Base-by-base conservation (phyloP, 1,140 invertebrate genomes). In the Phymastichus coffea region DNA sequence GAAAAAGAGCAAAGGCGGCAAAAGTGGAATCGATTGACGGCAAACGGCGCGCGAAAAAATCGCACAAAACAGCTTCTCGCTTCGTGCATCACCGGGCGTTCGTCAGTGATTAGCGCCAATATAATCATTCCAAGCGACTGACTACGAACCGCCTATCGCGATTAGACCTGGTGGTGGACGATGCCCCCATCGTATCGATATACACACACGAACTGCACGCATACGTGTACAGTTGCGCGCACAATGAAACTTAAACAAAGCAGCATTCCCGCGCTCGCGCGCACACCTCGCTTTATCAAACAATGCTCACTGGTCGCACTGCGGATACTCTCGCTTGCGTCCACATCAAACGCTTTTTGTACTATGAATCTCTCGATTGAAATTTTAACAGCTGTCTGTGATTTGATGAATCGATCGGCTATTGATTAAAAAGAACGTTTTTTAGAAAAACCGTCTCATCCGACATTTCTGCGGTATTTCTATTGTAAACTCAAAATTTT, bases 181-280 rank as follows among this genome's bases (percentile, higher is more conserved):
- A 40, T 37, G 23, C 17, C 23, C 23, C 47, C 48, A n/a, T 37
- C 25, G 3, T 1, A n/a, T n/a, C n/a, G n/a, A n/a, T n/a, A n/a
- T n/a, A n/a, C n/a, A n/a, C n/a, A n/a, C n/a, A n/a, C n/a, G n/a
- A n/a, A n/a, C n/a, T n/a, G n/a, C n/a, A n/a, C n/a, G n/a, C n/a
- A n/a, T n/a, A n/a, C n/a, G n/a, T n/a, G n/a, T n/a, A n/a, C n/a
- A n/a, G n/a, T n/a, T n/a, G 22, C 14, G 4, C 23, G 26, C 20
- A 38, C 54, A 48, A 47, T 47, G 44, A 57, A 48, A 48, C 44
- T 48, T 40, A 57, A 57, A 57, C 54, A 56, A 47, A 47, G 30
- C 25, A 33, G n/a, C n/a, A n/a, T n/a, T n/a, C n/a, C n/a, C n/a
- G n/a, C n/a, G n/a, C n/a, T n/a, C n/a, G n/a, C n/a, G 43, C 23